Conservation (phyloP, 1,140 invertebrate species). For the Heliconius eleuchia region DNA sequence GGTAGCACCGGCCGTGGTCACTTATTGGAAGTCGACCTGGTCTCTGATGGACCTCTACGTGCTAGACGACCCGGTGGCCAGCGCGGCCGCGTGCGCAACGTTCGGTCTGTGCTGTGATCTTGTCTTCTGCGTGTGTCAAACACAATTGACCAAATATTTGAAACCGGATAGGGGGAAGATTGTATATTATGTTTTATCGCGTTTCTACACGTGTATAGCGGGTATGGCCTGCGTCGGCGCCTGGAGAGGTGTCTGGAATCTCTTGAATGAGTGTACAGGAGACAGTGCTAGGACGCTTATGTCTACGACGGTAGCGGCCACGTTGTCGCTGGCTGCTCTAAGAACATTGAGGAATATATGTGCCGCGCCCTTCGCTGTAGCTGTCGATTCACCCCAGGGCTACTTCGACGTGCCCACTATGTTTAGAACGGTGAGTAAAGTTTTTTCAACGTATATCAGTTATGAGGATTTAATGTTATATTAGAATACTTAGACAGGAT, state of each 20-base stretch:
- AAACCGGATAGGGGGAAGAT: constrained; percentile 86
- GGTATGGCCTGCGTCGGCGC: constrained; percentile 91
- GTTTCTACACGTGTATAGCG: constrained; percentile 88
- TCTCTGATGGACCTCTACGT: constrained; percentile 88
- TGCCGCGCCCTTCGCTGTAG: constrained; percentile 90
- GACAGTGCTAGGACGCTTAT: constrained; percentile 82
- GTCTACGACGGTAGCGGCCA: constrained; percentile 83
- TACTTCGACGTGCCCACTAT: constrained; percentile 93
- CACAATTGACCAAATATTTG: constrained; percentile 82
- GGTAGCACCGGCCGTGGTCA: constrained; percentile 89
- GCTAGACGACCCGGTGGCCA: constrained; percentile 81
- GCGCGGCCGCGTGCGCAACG: constrained; percentile 84
- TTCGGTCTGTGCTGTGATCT: constrained; percentile 87
- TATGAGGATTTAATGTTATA: background rate
- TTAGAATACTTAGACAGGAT: too few species aligned
- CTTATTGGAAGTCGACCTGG: constrained; percentile 94
- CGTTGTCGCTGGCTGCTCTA: constrained; percentile 85
- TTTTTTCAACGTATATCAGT: background rate
- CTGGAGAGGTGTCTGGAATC: constrained; percentile 91
- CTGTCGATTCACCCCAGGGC: constrained; percentile 86
- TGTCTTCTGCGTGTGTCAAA: constrained; percentile 85
- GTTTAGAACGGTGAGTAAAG: constrained; percentile 83
- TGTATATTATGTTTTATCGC: constrained; percentile 86
- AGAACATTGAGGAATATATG: constrained; percentile 88
- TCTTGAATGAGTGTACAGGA: constrained; percentile 87